Conservation (phyloP, 2,113 vertebrate genomes). For the Pontoporia blainvillei region DNA sequence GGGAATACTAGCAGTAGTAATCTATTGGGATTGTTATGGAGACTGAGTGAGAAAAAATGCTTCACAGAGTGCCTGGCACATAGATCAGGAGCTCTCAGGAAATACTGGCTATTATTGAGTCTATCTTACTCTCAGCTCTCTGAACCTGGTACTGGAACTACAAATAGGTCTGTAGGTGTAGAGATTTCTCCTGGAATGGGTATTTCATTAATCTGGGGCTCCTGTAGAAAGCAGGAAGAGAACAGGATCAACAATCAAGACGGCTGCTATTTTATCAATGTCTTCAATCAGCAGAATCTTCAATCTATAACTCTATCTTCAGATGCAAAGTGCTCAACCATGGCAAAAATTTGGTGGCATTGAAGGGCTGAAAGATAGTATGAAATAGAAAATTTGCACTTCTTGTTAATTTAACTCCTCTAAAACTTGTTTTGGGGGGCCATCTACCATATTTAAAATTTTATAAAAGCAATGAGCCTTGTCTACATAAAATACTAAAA, state of each 20-base stretch:
- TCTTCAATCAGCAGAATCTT: neutral
- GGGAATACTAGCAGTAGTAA: neutral
- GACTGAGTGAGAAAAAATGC: neutral
- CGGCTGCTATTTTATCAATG: neutral
- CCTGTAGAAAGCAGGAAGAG: neutral
- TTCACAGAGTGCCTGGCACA: neutral
- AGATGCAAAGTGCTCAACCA: neutral
- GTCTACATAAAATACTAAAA: neutral
- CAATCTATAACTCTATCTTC: neutral
- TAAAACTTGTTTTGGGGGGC: neutral
- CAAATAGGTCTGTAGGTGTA: neutral
- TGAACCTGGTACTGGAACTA: neutral
- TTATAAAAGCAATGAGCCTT: neutral
- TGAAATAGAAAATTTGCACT: neutral
- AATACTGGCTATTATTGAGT: neutral
- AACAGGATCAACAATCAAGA: neutral
- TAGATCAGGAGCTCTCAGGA: neutral
- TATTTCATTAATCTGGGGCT: neutral
- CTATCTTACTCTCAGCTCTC: neutral
- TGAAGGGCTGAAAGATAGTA: neutral
- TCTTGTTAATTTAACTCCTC: neutral
- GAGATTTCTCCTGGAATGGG: neutral
- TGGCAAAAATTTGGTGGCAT: neutral
- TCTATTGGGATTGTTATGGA: neutral
- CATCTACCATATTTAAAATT: neutral